Conservation (phyloP, 2,888 invertebrate genomes). For the Lamellibrachia satsuma region DNA sequence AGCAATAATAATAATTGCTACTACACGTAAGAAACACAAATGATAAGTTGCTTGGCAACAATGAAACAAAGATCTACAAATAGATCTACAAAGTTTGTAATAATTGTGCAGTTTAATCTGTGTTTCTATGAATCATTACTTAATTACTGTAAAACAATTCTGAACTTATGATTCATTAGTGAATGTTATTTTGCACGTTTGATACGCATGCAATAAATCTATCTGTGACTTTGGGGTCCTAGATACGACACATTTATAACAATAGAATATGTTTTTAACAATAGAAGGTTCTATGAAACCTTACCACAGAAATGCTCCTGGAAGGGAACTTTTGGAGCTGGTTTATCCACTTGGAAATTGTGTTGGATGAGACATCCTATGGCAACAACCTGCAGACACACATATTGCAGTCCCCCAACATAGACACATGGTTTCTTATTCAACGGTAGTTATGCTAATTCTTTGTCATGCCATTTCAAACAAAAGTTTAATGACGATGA, state of each 20-base stretch:
- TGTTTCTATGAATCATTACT: no score
- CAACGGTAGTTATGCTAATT: no score
- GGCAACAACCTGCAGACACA: constrained; percentile 75
- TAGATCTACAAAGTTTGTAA: no score
- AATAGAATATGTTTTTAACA: neutral
- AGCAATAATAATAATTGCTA: neutral
- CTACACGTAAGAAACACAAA: neutral
- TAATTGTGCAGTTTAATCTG: no score
- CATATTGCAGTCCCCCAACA: neutral
- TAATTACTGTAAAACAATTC: no score
- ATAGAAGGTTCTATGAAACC: constrained; percentile 45
- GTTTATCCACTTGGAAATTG: constrained; percentile 82
- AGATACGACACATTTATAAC: neutral
- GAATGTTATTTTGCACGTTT: no score
- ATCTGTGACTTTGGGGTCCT: neutral
- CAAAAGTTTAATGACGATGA: neutral
- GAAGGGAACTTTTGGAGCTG: constrained; percentile 80
- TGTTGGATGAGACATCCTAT: constrained; percentile 82
- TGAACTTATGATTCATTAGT: no score
- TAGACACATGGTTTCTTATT: no score
- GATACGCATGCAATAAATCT: neutral
- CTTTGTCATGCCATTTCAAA: no score
- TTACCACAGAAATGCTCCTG: constrained; percentile 88
- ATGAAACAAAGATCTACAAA: no score
- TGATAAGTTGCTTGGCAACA: no score